phyloP scores from a whole-genome alignment of 2,113 vertebrate species.

The Capra hircus region DNA sequence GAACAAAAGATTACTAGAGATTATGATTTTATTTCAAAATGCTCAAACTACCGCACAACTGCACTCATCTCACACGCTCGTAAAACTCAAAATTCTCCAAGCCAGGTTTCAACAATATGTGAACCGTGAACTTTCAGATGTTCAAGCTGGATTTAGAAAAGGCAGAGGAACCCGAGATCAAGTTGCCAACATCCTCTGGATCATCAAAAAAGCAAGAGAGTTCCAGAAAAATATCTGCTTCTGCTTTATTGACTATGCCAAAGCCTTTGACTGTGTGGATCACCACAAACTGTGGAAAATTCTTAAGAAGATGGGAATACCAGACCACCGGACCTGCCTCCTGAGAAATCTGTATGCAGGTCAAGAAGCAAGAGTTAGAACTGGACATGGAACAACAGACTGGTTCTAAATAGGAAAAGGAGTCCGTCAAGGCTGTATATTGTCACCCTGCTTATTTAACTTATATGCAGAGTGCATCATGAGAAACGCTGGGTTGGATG shows the following conservation, averaged over 20 bases:
- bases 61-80: neutral
- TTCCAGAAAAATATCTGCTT: neutral
- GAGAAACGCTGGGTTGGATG: neutral
- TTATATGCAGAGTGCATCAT: neutral
- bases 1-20: neutral
- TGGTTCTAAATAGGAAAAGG: neutral
- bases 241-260: neutral
- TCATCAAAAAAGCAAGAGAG: neutral
- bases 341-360: neutral
- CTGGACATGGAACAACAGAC: neutral
- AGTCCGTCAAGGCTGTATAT: neutral
- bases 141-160: neutral
- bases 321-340: neutral
- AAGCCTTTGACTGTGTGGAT: neutral
- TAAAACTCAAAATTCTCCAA: neutral
- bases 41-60: neutral
- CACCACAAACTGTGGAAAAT: neutral
- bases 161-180: too few species aligned
- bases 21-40: neutral
- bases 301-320: neutral
- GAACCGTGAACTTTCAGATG: fast-evolving
- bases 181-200: neutral
- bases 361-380: neutral
- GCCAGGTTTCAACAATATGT: neutral
- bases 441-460: neutral